phyloP scores from a whole-genome alignment of 2,113 vertebrate species.

The Rhodinocichla rosea region DNA sequence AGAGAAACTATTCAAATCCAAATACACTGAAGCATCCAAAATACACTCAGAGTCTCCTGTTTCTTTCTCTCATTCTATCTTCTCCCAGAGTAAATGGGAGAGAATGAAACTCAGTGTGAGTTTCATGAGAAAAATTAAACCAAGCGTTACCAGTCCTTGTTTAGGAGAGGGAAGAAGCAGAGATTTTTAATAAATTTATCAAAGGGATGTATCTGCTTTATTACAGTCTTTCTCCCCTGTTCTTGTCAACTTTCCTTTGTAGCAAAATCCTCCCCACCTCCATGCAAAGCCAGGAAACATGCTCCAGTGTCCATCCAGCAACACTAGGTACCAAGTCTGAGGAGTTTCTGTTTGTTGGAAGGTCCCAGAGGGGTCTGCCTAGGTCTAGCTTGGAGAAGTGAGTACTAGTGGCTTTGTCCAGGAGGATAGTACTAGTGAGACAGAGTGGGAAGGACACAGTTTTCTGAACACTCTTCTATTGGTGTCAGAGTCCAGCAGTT shows the following conservation, averaged over 20 bases:
- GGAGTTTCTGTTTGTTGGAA: neutral
- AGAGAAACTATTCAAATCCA: neutral
- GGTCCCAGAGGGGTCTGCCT: neutral
- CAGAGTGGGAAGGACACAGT: neutral
- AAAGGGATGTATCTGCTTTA: neutral
- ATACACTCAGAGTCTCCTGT: neutral
- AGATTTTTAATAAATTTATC: neutral
- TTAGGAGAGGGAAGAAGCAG: neutral
- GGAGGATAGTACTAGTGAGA: neutral
- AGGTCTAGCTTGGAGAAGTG: neutral
- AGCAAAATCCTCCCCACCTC: neutral
- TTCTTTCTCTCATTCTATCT: neutral
- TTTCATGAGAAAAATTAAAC: neutral
- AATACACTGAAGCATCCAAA: neutral
- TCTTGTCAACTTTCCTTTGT: neutral
- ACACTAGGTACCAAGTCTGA: neutral
- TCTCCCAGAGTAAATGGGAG: neutral
- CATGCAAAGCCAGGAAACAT: neutral
- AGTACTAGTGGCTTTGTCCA: neutral
- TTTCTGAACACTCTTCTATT: neutral
- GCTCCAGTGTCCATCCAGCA: neutral
- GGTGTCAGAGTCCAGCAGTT: neutral
- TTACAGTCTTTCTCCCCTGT: neutral
- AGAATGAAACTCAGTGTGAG: neutral
- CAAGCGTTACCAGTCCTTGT: neutral